Percentiles rank a stretch among this genome's conserved stretches.
Evolutionary conservation across 1,140 invertebrate genomes (phyloP).

Genomic region (Phymastichus coffea): DNA sequence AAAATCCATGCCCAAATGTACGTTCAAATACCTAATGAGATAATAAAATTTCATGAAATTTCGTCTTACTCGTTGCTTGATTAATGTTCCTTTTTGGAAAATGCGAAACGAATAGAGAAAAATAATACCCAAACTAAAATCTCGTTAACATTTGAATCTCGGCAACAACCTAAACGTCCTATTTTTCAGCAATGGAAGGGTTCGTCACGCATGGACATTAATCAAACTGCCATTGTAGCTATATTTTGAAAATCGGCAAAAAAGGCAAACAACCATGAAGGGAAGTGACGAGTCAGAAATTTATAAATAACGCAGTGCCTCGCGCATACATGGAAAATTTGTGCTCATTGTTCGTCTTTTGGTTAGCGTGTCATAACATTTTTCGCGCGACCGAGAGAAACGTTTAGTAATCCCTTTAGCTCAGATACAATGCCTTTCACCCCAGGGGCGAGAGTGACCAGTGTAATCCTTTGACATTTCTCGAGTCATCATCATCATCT

Average conservation of each 20-base stretch:
- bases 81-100: too few relatives aligned
- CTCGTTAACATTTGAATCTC: too few relatives aligned
- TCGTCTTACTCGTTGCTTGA: too few relatives aligned
- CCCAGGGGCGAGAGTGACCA: slow-evolving; percentile 15
- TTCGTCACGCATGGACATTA: slow-evolving; percentile 22
- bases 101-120: too few relatives aligned
- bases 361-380: slow-evolving; percentile 35
- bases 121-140: too few relatives aligned
- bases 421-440: slow-evolving; percentile 9
- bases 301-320: slow-evolving; percentile 11
- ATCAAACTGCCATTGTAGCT: not conserved
- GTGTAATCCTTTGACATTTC: slow-evolving; percentile 43
- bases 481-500: slow-evolving; percentile 42
- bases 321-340: slow-evolving; percentile 5
- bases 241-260: not conserved
- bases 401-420: slow-evolving; percentile 35
- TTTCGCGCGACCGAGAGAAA: not conserved
- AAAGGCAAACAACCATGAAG: not conserved
- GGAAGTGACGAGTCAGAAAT: slow-evolving; percentile 18
- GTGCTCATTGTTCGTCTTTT: not conserved
- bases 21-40: too few relatives aligned
- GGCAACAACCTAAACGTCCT: too few relatives aligned
- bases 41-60: too few relatives aligned
- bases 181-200: slow-evolving; percentile 4
- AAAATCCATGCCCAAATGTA: too few relatives aligned